These are phyloP conservation scores for Zaprionus gabonicus DNA, from an alignment of 1,140 invertebrate species.

Conservation along the genomic window DNA sequence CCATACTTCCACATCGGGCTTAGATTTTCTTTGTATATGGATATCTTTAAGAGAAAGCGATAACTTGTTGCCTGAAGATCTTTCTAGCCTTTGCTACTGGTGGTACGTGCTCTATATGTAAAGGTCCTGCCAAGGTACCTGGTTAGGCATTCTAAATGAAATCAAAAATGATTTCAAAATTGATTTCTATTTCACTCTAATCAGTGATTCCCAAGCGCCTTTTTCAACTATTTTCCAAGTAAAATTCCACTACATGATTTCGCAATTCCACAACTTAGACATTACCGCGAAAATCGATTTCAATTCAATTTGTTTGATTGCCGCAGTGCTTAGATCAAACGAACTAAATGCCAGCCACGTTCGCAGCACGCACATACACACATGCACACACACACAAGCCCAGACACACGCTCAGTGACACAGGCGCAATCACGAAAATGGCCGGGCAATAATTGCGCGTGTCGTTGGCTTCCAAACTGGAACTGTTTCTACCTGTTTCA, in stretches of 20 bases:
- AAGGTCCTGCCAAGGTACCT: too few relatives aligned
- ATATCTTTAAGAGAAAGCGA: too few relatives aligned
- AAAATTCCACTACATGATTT: conserved; percentile 33
- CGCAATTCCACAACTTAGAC: conserved; percentile 48
- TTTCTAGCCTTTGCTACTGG: too few relatives aligned
- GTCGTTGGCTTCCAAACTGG: conserved; percentile 73
- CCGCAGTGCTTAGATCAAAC: conserved; percentile 69
- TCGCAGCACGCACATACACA: conserved; percentile 31
- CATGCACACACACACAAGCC: conserved; percentile 40
- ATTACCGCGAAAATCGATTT: conserved; percentile 68
- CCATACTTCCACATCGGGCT: too few relatives aligned
- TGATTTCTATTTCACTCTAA: conserved; percentile 5
- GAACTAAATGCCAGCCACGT: conserved; percentile 72
- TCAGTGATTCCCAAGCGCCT: conserved; percentile 7
- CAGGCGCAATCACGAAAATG: conserved; percentile 59
- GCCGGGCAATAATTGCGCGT: conserved; percentile 80
- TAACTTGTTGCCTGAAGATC: too few relatives aligned
- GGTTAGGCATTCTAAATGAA: too few relatives aligned
- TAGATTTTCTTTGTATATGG: too few relatives aligned
- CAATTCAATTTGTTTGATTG: conserved; percentile 81
- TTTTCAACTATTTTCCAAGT: conserved; percentile 21
- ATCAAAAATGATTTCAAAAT: background rate
- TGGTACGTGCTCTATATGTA: too few relatives aligned
- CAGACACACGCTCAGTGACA: conserved; percentile 8
- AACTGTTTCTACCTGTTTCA: conserved; percentile 76